A percentile compares a stretch with the other conserved stretches of the same genome.
phyloP scores from a whole-genome alignment of 1,140 invertebrate species.

The Zaprionus camerounensis region DNA sequence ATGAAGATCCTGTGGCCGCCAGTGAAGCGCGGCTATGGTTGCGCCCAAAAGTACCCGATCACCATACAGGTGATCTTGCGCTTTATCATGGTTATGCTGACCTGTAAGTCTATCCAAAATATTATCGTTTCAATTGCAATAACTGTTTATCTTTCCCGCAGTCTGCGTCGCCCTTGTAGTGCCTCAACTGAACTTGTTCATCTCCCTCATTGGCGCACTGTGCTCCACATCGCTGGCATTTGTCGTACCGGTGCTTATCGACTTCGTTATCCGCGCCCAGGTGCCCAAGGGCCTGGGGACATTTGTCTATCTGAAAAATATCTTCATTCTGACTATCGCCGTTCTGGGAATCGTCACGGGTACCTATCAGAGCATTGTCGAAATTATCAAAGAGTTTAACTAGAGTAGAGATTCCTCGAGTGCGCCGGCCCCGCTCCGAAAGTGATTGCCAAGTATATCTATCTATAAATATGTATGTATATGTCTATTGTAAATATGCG shows the following conservation, averaged over 20 bases:
- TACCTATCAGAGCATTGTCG: slow-evolving; percentile 89
- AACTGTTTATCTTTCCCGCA: slow-evolving; percentile 84
- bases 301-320: slow-evolving; percentile 86
- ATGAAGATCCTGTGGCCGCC: slow-evolving; percentile 88
- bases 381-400: slow-evolving; percentile 86
- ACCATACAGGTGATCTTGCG: slow-evolving; percentile 68
- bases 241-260: slow-evolving; percentile 94
- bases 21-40: slow-evolving; percentile 85
- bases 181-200: slow-evolving; percentile 93
- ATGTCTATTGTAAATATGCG: slow-evolving; percentile 44
- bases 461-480: slow-evolving; percentile 54
- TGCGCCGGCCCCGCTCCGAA: neutral
- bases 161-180: slow-evolving; percentile 92
- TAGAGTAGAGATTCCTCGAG: slow-evolving; percentile 15
- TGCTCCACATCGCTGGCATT: slow-evolving; percentile 94
- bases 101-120: slow-evolving; percentile 88
- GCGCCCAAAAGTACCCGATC: slow-evolving; percentile 85
- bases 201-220: slow-evolving; percentile 95
- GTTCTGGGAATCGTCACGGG: slow-evolving; percentile 89
- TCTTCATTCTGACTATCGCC: slow-evolving; percentile 88
- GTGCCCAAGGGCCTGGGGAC: slow-evolving; percentile 84
- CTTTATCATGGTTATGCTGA: slow-evolving; percentile 87
- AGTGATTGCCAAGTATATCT: slow-evolving; percentile 45
- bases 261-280: slow-evolving; percentile 88
- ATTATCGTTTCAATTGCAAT: neutral